Evolutionary conservation across 2,113 vertebrate species (phyloP).

Genomic region (Micronycteris hirsuta): DNA sequence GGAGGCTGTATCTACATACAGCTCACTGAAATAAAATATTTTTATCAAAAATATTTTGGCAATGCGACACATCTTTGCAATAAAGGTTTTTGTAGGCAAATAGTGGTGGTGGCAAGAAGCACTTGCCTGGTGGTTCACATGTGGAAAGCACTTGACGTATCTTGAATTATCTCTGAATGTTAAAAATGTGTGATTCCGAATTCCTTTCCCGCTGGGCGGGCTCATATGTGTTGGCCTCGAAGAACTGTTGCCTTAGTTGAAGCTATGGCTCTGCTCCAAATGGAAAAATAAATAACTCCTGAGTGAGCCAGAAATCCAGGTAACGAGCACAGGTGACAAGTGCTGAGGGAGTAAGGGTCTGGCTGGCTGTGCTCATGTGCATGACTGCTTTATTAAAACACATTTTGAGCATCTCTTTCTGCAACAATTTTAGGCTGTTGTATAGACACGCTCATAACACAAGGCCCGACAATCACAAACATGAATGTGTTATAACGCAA

Average conservation of each 20-base stretch:
- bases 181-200: constrained; percentile 64
- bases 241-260: constrained; percentile 38
- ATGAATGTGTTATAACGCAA: background rate
- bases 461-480: background rate
- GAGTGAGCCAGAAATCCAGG: constrained; percentile 22
- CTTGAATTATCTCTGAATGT: constrained; percentile 72
- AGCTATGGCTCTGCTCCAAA: background rate
- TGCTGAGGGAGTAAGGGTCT: background rate
- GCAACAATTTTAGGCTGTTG: background rate
- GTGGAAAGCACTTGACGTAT: constrained; percentile 48
- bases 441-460: background rate
- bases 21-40: background rate
- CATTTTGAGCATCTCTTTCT: background rate
- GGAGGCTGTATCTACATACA: background rate
- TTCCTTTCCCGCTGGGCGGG: constrained; percentile 35
- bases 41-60: constrained; percentile 52
- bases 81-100: constrained; percentile 47
- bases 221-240: constrained; percentile 9
- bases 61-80: background rate
- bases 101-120: background rate
- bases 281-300: background rate
- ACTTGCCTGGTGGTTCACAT: constrained; percentile 14
- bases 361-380: background rate
- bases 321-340: background rate
- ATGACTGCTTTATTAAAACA: background rate